Evolutionary conservation across 2,888 invertebrate genomes (phyloP), one percentile per base, ranked within the genome.

Genomic region (Aporophyla nigra): DNA sequence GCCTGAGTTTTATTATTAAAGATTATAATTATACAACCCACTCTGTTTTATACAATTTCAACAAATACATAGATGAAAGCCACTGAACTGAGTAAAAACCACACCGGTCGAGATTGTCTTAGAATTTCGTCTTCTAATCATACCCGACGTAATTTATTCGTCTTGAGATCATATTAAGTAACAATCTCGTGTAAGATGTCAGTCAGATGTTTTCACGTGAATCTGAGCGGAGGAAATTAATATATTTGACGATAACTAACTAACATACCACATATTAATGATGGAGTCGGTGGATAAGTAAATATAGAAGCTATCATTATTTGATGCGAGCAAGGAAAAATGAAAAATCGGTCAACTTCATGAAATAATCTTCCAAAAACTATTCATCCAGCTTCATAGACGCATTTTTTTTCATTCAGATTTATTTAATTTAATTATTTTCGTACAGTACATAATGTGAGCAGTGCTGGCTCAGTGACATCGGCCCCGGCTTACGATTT

Each of bases 221-320:
- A 53, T n/a, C 24, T 53, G 56, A 59, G 51, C 6, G 10, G 1
- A 56, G 19, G 14, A 49, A 53, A 74, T 51, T 46, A 53, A 53
- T 51, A 19, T 46, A 74, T 74, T 73, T 12, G 14, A 51, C 33
- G 33, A 46, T 46, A 40, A 24, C 16, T 65, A n/a, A 53, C 43
- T 14, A 19, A n/a, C 14, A 12, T n/a, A 21, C 2, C 27, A 46
- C 2, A 5, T 46, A 12, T 12, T 40, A 12, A 14, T 14, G 10
- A 33, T 16, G 10, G 16, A 33, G 40, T 4, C 9, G 14, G 16
- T 33, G 10, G 14, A 43, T 21, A 51, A 2, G n/a, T 51, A 5
- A 21, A 24, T 1, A 46, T 14, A 62, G 14, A 40, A 65, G 3
- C 7, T 59, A 27, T 40, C 6, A 71, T 70, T n/a, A 14, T 53